phyloP scores from a whole-genome alignment of 2,888 invertebrate species.

The Argyra leucocephala region DNA sequence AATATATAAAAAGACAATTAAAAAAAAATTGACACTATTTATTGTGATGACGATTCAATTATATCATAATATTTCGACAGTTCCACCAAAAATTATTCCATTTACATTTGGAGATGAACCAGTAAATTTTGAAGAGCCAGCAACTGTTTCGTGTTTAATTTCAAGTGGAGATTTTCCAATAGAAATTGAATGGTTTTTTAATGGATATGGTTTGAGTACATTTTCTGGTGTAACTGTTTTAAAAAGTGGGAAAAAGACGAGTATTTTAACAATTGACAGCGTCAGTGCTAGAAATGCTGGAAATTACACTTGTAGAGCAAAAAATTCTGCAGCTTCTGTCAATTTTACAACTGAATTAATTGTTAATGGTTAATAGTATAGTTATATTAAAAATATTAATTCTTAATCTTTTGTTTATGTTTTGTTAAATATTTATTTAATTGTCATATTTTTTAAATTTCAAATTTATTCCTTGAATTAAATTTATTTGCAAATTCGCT shows the following conservation, averaged over 20 bases:
- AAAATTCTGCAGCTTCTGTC: conserved; percentile 58
- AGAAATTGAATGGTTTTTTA: conserved; percentile 48
- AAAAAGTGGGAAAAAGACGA: conserved; percentile 51
- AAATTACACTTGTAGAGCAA: conserved; percentile 64
- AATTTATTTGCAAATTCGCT: too few species aligned
- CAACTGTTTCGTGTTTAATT: conserved; percentile 51
- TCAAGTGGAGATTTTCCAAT: conserved; percentile 57
- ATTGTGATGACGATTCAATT: too few species aligned
- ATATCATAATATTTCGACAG: conserved; percentile 44
- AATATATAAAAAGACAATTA: too few species aligned
- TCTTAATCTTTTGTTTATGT: too few species aligned
- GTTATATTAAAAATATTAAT: too few species aligned
- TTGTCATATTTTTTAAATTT: too few species aligned
- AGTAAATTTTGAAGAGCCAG: conserved; percentile 54
- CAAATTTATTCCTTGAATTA: too few species aligned
- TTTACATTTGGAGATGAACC: conserved; percentile 63
- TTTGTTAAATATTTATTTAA: too few species aligned
- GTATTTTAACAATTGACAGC: conserved; percentile 53
- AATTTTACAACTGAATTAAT: conserved; percentile 58
- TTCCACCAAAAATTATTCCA: conserved; percentile 65
- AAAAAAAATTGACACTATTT: too few species aligned
- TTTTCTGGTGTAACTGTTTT: conserved; percentile 43
- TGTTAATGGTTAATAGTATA: conserved; percentile 62
- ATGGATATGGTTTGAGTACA: conserved; percentile 42
- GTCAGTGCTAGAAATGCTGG: conserved; percentile 59